Conservation (phyloP, 2,113 vertebrate genomes). For the Corydoras sp. region DNA sequence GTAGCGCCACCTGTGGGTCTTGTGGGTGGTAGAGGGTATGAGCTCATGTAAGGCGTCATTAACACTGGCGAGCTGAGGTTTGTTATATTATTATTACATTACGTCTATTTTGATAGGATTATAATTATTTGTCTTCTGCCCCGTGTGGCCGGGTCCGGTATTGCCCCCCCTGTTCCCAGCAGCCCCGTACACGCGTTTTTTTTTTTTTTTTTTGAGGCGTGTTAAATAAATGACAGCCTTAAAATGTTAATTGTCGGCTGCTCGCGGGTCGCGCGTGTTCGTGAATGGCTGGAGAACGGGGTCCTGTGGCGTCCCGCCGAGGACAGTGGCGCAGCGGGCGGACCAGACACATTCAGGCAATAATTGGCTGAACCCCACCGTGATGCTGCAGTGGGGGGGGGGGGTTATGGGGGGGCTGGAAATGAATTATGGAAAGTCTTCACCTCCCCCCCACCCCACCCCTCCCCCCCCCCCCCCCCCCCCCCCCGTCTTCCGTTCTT, state of each 20-base stretch:
- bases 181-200: too few species aligned
- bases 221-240: neutral
- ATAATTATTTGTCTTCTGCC: too few species aligned
- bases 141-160: too few species aligned
- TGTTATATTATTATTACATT: too few species aligned
- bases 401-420: neutral
- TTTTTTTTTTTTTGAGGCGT: neutral
- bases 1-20: too few species aligned
- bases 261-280: neutral
- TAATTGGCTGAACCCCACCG: slow-evolving; percentile 43
- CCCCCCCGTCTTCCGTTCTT: neutral
- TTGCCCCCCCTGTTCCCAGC: too few species aligned
- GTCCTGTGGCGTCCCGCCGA: slow-evolving; percentile 26
- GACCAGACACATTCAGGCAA: slow-evolving; percentile 33
- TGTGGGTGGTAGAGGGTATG: too few species aligned
- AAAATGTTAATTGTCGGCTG: slow-evolving; percentile 4
- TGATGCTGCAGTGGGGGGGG: slow-evolving; percentile 29
- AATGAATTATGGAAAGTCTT: slow-evolving; percentile 46
- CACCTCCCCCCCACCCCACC: slow-evolving; percentile 21
- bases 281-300: slow-evolving; percentile 23
- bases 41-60: too few species aligned
- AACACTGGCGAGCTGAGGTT: too few species aligned
- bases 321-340: slow-evolving; percentile 43
- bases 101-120: too few species aligned
- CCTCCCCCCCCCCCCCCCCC: neutral